phyloP scores from a whole-genome alignment of 2,113 vertebrate species.

The Anhinga rufa region DNA sequence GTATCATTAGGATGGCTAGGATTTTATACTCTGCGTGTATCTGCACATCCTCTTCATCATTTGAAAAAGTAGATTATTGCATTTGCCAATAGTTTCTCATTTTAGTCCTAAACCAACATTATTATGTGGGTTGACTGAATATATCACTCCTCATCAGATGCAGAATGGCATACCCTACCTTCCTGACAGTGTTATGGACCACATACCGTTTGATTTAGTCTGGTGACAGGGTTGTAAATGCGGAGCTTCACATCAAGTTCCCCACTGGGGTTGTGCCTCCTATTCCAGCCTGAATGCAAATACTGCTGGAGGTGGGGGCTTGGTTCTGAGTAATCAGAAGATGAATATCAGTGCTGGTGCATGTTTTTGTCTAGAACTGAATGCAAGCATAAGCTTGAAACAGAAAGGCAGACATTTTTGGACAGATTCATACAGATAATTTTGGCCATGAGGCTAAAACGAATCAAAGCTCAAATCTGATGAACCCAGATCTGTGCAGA shows the following conservation, averaged over 20 bases:
- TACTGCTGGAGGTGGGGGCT: not conserved
- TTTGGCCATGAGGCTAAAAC: not conserved
- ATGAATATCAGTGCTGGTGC: not conserved
- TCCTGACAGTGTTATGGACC: slow-evolving; percentile 53
- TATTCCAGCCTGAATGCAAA: slow-evolving; percentile 27
- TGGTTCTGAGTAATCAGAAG: not conserved
- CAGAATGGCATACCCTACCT: slow-evolving; percentile 1
- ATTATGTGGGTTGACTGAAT: slow-evolving; percentile 34
- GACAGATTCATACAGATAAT: not conserved
- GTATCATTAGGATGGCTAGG: not conserved
- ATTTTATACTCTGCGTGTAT: not conserved
- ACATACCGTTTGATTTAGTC: slow-evolving; percentile 36
- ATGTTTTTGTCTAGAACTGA: not conserved
- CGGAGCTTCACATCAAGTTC: not conserved
- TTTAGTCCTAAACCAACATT: slow-evolving; percentile 18
- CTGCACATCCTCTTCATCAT: not conserved
- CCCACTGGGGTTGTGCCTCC: not conserved
- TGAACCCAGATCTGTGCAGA: not conserved
- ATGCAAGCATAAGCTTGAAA: not conserved
- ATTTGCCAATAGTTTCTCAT: not conserved
- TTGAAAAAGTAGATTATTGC: slow-evolving; percentile 3
- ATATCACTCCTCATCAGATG: slow-evolving; percentile 56
- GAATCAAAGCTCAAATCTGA: not conserved
- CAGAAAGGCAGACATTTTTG: not conserved
- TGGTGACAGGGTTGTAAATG: slow-evolving; percentile 42